Conservation (phyloP, 2,797 vertebrate genomes). For the Silurus aristotelis region DNA sequence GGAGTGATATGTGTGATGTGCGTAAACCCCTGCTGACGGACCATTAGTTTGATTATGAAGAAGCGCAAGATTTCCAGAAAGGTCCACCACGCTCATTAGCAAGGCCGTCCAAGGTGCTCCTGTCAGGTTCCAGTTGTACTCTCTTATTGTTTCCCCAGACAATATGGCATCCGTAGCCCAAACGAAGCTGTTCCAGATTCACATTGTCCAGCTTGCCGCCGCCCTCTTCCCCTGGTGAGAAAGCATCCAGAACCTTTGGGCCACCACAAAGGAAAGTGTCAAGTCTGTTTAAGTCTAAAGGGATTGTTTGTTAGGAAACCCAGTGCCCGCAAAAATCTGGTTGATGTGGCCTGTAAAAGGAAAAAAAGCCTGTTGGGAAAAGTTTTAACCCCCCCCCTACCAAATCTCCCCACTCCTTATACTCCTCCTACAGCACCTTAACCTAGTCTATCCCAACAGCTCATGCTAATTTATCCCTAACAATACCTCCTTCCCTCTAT, state of each 20-base stretch:
- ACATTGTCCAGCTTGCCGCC: slow-evolving; percentile 46
- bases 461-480: slow-evolving; percentile 41
- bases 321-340: slow-evolving; percentile 42
- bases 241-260: slow-evolving; percentile 51
- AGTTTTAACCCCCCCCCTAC: slow-evolving; percentile 14
- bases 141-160: slow-evolving; percentile 55
- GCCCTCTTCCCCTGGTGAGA: slow-evolving; percentile 54
- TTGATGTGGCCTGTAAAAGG: slow-evolving; percentile 40
- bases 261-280: slow-evolving; percentile 64
- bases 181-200: slow-evolving; percentile 50
- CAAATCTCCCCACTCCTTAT: not conserved
- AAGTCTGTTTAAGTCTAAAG: slow-evolving; percentile 48
- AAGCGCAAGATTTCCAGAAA: slow-evolving; percentile 46
- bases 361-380: slow-evolving; percentile 45
- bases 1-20: not conserved
- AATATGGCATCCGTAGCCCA: slow-evolving; percentile 50
- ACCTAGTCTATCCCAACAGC: slow-evolving; percentile 35
- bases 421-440: slow-evolving; percentile 28
- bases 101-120: slow-evolving; percentile 45
- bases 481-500: slow-evolving; percentile 37
- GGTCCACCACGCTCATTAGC: slow-evolving; percentile 49
- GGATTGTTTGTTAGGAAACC: slow-evolving; percentile 50
- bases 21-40: slow-evolving; percentile 29
- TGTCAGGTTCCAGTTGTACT: slow-evolving; percentile 50
- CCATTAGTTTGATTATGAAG: slow-evolving; percentile 52